phyloP scores from a whole-genome alignment of 2,797 vertebrate genomes.

The Lacerta agilis region DNA sequence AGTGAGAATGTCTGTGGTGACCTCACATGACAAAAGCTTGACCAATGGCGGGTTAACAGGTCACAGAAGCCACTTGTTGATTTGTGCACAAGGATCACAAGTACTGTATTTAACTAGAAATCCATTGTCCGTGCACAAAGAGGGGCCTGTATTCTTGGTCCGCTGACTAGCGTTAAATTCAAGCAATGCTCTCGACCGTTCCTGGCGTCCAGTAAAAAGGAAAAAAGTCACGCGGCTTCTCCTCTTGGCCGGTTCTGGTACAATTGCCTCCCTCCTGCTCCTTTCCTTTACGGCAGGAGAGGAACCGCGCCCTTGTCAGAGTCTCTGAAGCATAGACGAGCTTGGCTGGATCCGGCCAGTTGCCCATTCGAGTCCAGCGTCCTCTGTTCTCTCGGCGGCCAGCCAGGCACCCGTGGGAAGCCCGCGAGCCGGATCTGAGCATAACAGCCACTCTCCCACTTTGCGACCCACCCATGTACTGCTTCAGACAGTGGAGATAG shows the following conservation, averaged over 20 bases:
- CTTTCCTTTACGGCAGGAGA: background rate
- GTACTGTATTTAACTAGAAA: background rate
- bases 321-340: too few relatives aligned
- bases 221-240: background rate
- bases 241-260: background rate
- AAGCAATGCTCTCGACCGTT: background rate
- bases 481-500: too few relatives aligned
- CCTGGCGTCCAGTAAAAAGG: accelerated
- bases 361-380: too few relatives aligned
- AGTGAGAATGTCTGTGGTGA: background rate
- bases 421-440: too few relatives aligned
- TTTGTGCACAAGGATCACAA: background rate
- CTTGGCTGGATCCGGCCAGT: too few relatives aligned
- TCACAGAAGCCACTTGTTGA: background rate
- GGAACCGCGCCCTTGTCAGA: too few relatives aligned
- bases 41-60: background rate
- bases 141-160: background rate
- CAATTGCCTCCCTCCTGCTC: background rate
- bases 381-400: too few relatives aligned
- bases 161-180: background rate
- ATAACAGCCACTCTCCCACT: too few relatives aligned
- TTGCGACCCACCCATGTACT: too few relatives aligned
- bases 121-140: constrained; percentile 1
- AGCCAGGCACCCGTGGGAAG: too few relatives aligned
- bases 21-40: background rate